Evolutionary conservation across 1,140 invertebrate species (phyloP), one percentile per base, ranked within the genome.

Genomic region (Agraylea sexmaculata): DNA sequence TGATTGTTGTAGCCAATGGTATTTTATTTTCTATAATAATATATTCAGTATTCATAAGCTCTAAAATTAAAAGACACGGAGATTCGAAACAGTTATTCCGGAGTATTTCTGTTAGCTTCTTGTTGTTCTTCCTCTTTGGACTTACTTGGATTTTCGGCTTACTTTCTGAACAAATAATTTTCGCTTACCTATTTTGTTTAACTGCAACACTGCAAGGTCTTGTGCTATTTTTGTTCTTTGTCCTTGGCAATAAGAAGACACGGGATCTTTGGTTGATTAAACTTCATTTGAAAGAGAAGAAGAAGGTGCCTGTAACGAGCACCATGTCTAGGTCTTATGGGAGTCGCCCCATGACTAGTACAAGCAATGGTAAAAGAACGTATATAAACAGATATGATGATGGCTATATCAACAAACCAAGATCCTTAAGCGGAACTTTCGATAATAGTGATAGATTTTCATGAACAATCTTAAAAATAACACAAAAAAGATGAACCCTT

Each of bases 151-250:
- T 67, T 8, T 70, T 69, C 42, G 68, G 64, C 16, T 40, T 69
- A 1, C 58, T 69, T 19, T 56, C 57, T 0, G 53, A 45, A 17
- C 59, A 62, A 40, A 39, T 67, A 1, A 54, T 64, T 0, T 57
- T 59, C n/a, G 56, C 62, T 1, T 70, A 69, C 42, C 45, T 72
- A 4, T 72, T 71, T 45, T 66, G 62, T 23, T 47, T 69, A 7
- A 64, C 62, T 2, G 61, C 58, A 0, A 68, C 67, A 0, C 58
- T 62, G 33, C 70, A 72, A 56, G 70, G 70, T 0, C 62, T 69
- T 22, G 59, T 70, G 8, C 43, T 71, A 23, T 71, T 69, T 46
- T 21, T 69, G 11, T 71, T 72, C 51, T 70, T 69, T 42, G 59
- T 72, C 1, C 23, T 68, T 2, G 60, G 65, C 11, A 68, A 70